Percentiles rank a stretch among this genome's conserved stretches.
phyloP scores from a whole-genome alignment of 2,113 vertebrate species.

The Campylomormyrus tamandua region DNA sequence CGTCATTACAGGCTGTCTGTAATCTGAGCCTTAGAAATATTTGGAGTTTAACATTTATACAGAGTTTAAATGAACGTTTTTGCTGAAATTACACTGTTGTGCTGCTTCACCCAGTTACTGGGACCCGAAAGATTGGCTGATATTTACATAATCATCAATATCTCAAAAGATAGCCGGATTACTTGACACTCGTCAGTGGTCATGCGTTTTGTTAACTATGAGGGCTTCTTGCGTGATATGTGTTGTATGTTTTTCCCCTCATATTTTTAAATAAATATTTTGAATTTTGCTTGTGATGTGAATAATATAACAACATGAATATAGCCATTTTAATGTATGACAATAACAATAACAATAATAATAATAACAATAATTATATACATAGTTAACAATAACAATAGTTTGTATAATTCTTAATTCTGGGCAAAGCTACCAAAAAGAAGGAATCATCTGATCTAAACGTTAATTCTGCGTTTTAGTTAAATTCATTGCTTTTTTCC shows the following conservation, averaged over 20 bases:
- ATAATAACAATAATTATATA: neutral
- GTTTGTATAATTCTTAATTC: neutral
- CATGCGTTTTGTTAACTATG: neutral
- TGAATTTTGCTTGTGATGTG: neutral
- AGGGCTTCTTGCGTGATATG: neutral
- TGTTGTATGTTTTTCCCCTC: neutral
- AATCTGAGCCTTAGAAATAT: constrained; percentile 59
- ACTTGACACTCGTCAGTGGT: neutral
- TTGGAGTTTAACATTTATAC: constrained; percentile 77
- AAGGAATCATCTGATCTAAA: neutral
- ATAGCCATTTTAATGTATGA: neutral
- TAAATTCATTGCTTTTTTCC: neutral
- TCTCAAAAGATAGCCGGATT: neutral
- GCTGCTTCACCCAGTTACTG: neutral
- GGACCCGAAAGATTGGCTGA: neutral
- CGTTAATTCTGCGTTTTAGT: neutral
- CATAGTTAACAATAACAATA: neutral
- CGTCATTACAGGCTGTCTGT: constrained; percentile 64
- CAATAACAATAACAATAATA: neutral
- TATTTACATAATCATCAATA: neutral
- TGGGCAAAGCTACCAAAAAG: neutral
- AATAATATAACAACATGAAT: neutral
- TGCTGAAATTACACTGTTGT: neutral
- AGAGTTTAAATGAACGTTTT: constrained; percentile 58
- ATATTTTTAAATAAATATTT: neutral